Evolutionary conservation across 2,888 invertebrate genomes (phyloP).

Genomic region (Halictus quadricinctus): DNA sequence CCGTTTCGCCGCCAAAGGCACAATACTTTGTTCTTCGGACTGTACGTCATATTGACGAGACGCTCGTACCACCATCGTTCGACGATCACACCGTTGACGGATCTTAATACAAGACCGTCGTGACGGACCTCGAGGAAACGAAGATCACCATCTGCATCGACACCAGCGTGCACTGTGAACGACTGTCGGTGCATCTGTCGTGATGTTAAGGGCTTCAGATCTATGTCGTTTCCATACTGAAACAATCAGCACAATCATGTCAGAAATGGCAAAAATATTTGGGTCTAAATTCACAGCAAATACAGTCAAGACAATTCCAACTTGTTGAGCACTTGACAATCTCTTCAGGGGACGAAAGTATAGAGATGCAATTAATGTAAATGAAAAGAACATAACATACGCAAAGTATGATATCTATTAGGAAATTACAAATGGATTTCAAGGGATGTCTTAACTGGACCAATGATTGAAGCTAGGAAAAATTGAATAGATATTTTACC

Average conservation of each 20-base stretch:
- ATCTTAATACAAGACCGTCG: constrained; percentile 94
- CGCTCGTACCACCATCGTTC: constrained; percentile 99
- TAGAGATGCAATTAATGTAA: too few relatives aligned
- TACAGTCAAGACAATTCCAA: too few relatives aligned
- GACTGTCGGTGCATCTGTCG: constrained; percentile 97
- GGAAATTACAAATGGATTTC: too few relatives aligned
- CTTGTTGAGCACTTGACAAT: too few relatives aligned
- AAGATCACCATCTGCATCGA: constrained; percentile 94
- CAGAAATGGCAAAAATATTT: not conserved
- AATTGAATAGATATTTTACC: too few relatives aligned
- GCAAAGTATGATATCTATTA: too few relatives aligned
- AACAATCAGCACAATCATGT: constrained; percentile 24
- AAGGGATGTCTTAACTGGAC: too few relatives aligned
- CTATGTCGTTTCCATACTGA: constrained; percentile 98
- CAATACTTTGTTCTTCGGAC: constrained; percentile 98
- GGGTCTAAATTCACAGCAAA: too few relatives aligned
- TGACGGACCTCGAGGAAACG: constrained; percentile 97
- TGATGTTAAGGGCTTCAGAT: constrained; percentile 97
- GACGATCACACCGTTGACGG: constrained; percentile 92
- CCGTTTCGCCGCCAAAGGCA: constrained; percentile 98
- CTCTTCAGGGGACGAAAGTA: too few relatives aligned
- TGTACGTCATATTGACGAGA: constrained; percentile 99
- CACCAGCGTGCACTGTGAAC: constrained; percentile 98
- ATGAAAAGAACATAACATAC: too few relatives aligned
- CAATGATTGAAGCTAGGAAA: too few relatives aligned